Base-by-base conservation (phyloP, 1,140 invertebrate genomes). In the Patella vulgata region DNA sequence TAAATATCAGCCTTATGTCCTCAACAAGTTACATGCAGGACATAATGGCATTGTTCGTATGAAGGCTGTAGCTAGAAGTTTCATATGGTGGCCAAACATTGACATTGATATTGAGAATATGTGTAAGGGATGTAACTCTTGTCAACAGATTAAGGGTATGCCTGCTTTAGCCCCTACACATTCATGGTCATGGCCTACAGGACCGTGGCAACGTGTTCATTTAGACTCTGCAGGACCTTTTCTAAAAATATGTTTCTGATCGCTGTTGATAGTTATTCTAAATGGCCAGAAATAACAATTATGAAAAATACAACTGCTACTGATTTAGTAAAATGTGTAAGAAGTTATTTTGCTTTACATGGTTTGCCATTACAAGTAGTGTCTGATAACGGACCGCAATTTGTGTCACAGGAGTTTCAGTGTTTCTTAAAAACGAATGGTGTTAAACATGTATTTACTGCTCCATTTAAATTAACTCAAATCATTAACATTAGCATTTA, bases 71-170 rank as follows among this genome's bases (percentile, higher is more conserved):
- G 81, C 85, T 6, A 60, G 85, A 0, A 71, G 59, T 3, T 81
- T 82, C 54, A 66, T 84, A 1, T 87, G 78, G 75, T 88, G 85
- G 85, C 79, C 79, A 31, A 69, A 75, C 1, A 79, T 87, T 0
- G 83, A 88, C 61, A 40, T 61, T 27, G 80, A 85, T n/a, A 84
- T 87, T 31, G 73, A 78, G 43, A 56, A 70, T n/a, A 62, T 73
- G 21, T 75, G 31, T 88, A 86, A 59, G 48, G n/a, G n/a, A n/a
- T n/a, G n/a, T n/a, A n/a, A n/a, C n/a, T n/a, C n/a, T n/a, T n/a
- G n/a, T n/a, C n/a, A 59, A 43, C 23, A 25, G n/a, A 23, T 17
- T 30, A 4, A 33, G 43, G 23, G 25, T 27, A 43, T 12, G 25
- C 60, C 58, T 28, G 28, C 51, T 3, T 23, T n/a, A n/a, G 56